Evolutionary conservation across 2,797 vertebrate species (phyloP).

Genomic region (Anniella stebbinsi): DNA sequence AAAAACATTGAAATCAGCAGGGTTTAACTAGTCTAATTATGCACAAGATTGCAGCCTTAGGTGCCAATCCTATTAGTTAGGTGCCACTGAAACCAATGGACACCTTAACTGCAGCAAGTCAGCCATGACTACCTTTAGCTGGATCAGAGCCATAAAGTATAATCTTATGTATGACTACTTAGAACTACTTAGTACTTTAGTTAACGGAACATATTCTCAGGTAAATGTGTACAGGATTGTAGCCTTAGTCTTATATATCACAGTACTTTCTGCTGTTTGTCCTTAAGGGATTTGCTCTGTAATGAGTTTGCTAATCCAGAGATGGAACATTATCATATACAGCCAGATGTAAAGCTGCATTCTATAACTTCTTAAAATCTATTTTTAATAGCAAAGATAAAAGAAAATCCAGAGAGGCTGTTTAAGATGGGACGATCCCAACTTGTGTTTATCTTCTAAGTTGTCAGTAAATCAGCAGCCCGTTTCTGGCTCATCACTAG

Average conservation of each 20-base stretch:
- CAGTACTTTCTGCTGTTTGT: not conserved
- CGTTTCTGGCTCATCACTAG: not conserved
- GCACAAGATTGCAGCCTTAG: not conserved
- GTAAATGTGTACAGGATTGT: too few species aligned
- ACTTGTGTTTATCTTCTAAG: not conserved
- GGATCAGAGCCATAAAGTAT: not conserved
- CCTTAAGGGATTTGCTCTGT: not conserved
- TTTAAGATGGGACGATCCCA: not conserved
- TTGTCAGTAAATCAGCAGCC: slow-evolving; percentile 14
- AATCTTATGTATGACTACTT: not conserved
- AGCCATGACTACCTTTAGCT: not conserved
- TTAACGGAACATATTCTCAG: not conserved
- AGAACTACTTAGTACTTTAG: not conserved
- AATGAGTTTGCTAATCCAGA: not conserved
- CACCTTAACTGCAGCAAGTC: not conserved
- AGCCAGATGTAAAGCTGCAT: not conserved
- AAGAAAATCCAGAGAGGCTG: not conserved
- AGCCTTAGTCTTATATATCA: not conserved
- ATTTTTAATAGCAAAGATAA: not conserved
- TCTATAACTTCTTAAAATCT: not conserved
- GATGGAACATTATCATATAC: not conserved
- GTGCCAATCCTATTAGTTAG: too few species aligned
- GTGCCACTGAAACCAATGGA: not conserved
- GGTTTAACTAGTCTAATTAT: not conserved
- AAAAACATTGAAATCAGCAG: not conserved